Evolutionary conservation across 2,888 invertebrate genomes (phyloP), one percentile per base, ranked within the genome.

Genomic region (Adelognathus sp.): DNA sequence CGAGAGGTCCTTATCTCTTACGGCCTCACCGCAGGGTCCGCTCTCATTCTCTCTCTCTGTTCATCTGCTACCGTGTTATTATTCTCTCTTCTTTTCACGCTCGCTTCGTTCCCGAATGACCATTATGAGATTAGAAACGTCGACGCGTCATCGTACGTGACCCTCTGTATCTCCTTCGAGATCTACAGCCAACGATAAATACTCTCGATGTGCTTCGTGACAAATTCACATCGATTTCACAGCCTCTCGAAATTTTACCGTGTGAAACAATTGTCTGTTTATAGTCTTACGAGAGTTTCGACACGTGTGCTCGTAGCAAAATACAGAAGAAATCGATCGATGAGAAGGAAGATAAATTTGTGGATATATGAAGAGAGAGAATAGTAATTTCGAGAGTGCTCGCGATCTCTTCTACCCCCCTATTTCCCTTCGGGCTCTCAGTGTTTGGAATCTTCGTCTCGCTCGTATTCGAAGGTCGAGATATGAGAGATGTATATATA

Each of bases 1-100:
- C 75, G 67, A 76, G 80, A 76, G 83, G 78, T 83, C 82, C 82
- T 85, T 86, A 86, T 86, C 84, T 83, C 24, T 44, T 24, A 54
- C 54, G 54, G 54, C 9, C 54, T 54, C 54, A 27, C 54, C 50
- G 50, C 33, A 33, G 64, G 50, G 69, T 81, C 75, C 81, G 84
- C 82, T 83, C 75, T 69, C 76, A 76, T 60, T 77, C 82, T 83
- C 75, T 69, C 76, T 77, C 63, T 77, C 56, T 82, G 5, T n/a
- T n/a, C n/a, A n/a, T 41, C 60, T 54, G 39, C 60, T 52, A 63
- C 39, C 21, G 39, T 70, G 71, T 71, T 71, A 76, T 61, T 56
- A 77, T 69, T 50, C 9, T 75, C 18, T 60, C 21, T 36, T 14
- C 31, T 50, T 29, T 36, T 50, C 36, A 31, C 58, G 52, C 44